A percentile compares a stretch with the other conserved stretches of the same genome.
Evolutionary conservation across 2,888 invertebrate species (phyloP).

Genomic region (Petrolisthes manimaculis): DNA sequence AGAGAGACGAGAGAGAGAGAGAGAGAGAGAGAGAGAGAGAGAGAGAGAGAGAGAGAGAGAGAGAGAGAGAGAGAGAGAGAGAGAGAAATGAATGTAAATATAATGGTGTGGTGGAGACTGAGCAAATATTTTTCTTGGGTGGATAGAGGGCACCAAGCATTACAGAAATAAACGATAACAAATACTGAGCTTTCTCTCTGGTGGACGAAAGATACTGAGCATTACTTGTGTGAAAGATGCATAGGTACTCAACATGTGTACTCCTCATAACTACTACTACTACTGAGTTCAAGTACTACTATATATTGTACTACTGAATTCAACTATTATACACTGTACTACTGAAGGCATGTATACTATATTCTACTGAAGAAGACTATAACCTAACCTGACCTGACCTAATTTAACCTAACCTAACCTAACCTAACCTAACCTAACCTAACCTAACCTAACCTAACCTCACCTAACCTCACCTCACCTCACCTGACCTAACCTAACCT

Average conservation of each 20-base stretch:
- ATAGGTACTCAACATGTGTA: too few species aligned
- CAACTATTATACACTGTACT: too few species aligned
- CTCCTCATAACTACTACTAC: too few species aligned
- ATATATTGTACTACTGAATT: not conserved
- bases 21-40: slow-evolving; percentile 10
- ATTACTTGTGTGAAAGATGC: too few species aligned
- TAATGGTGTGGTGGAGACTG: not conserved
- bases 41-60: not conserved
- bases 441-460: not conserved
- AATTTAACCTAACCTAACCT: not conserved
- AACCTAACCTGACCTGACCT: not conserved
- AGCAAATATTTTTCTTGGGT: not conserved
- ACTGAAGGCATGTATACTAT: not conserved
- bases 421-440: not conserved
- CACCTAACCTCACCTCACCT: not conserved
- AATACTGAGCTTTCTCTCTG: too few species aligned
- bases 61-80: not conserved
- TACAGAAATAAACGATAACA: not conserved
- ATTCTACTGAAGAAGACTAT: not conserved
- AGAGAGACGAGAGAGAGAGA: not conserved
- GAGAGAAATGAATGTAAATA: not conserved
- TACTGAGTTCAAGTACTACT: too few species aligned
- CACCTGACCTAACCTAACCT: not conserved
- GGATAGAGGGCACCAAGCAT: not conserved
- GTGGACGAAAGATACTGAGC: not conserved